Percentiles rank a stretch among this genome's conserved stretches.
Conservation (phyloP, 2,113 vertebrate species). For the Nansenia antarctica region DNA sequence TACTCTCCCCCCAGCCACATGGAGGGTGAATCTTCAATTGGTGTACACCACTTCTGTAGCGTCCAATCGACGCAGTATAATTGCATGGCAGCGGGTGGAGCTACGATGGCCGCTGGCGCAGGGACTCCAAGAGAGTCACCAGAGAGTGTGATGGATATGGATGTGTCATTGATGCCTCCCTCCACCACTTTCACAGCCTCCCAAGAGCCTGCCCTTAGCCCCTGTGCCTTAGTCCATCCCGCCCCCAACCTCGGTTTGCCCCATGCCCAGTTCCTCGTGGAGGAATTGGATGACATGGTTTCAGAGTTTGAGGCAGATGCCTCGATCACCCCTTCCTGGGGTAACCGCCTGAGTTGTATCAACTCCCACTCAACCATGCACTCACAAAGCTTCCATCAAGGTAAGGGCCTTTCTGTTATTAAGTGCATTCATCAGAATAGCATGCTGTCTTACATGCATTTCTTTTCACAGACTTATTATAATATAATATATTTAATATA, state of each 20-base stretch:
- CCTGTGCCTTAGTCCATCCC: constrained; percentile 39
- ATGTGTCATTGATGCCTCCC: constrained; percentile 7
- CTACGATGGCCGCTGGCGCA: constrained; percentile 28
- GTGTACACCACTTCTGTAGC: constrained; percentile 54
- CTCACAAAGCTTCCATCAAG: constrained; percentile 77
- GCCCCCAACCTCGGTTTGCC: constrained; percentile 69
- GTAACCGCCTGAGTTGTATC: constrained; percentile 85
- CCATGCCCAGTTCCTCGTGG: constrained; percentile 78
- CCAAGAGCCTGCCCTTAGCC: constrained; percentile 28
- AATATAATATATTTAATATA: neutral
- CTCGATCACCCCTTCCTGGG: constrained; percentile 77
- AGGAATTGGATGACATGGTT: constrained; percentile 81
- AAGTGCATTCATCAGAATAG: neutral
- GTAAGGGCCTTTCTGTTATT: constrained; percentile 50
- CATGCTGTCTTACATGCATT: neutral
- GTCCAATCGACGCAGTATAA: constrained; percentile 56
- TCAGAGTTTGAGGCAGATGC: constrained; percentile 81
- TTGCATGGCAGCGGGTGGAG: constrained; percentile 49
- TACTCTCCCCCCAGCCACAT: constrained; percentile 18
- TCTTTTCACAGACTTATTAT: neutral
- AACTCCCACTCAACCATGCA: constrained; percentile 78
- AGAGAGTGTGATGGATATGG: constrained; percentile 28
- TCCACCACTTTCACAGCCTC: constrained; percentile 18
- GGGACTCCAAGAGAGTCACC: constrained; percentile 5
- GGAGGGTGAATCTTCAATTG: constrained; percentile 14